A percentile compares a stretch with the other conserved stretches of the same genome.
Evolutionary conservation across 2,888 invertebrate genomes (phyloP).

Genomic region (Polyommatus iphigenia): DNA sequence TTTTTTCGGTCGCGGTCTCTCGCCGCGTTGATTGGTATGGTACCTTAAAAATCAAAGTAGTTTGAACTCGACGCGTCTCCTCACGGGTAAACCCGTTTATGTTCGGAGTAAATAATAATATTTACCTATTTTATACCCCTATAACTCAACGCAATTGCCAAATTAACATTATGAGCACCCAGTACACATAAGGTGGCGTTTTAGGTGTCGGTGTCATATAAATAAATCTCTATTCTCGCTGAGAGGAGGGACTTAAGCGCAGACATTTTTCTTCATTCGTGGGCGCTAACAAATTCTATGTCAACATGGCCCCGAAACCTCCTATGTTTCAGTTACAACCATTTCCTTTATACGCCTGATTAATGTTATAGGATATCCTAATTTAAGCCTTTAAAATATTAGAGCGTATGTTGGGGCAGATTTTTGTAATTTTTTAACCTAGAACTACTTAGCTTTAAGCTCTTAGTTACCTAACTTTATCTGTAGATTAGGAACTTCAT

Average conservation of each 20-base stretch:
- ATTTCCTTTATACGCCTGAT: constrained; percentile 14
- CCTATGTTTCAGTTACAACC: not conserved
- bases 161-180: constrained; percentile 23
- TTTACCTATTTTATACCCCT: not conserved
- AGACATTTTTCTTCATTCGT: constrained; percentile 79
- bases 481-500: too few species aligned
- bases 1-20: too few species aligned
- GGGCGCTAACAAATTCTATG: constrained; percentile 67
- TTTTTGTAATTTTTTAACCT: too few species aligned
- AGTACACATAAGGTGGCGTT: constrained; percentile 10
- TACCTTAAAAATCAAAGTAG: not conserved
- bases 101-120: not conserved
- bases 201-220: constrained; percentile 54
- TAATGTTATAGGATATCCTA: not conserved
- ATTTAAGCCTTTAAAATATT: not conserved
- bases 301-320: constrained; percentile 23
- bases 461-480: too few species aligned
- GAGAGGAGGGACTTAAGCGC: constrained; percentile 75
- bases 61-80: not conserved
- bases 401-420: not conserved
- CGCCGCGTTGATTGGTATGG: too few species aligned
- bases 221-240: constrained; percentile 78
- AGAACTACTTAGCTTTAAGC: too few species aligned
- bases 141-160: constrained; percentile 15
- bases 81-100: not conserved